phyloP scores from a whole-genome alignment of 2,113 vertebrate genomes.

The Cyprinus carpio region DNA sequence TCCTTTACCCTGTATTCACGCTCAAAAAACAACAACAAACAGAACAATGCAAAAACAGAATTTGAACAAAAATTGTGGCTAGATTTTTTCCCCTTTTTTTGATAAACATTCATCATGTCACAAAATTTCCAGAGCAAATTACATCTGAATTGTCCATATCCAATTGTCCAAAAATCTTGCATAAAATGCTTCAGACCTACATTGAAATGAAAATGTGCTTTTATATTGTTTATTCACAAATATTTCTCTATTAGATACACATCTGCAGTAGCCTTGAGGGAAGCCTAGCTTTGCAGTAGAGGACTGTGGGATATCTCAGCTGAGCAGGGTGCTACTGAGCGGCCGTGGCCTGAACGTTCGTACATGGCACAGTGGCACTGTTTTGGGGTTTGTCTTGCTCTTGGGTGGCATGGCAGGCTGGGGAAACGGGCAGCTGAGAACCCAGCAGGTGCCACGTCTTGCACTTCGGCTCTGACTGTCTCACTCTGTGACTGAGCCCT shows the following conservation, averaged over 20 bases:
- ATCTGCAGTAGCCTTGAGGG: neutral
- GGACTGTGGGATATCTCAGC: constrained; percentile 28
- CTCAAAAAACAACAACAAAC: neutral
- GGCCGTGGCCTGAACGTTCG: neutral
- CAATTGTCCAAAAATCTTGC: neutral
- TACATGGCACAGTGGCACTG: neutral
- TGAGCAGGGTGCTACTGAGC: neutral
- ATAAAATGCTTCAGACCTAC: neutral
- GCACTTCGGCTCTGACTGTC: constrained; percentile 28
- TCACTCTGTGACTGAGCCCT: neutral
- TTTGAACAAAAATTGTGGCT: neutral
- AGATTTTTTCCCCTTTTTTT: neutral
- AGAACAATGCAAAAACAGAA: neutral
- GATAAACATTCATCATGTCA: neutral
- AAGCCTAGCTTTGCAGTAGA: neutral
- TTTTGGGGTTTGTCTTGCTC: constrained; percentile 17
- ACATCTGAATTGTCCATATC: neutral
- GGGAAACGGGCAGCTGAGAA: constrained; percentile 63
- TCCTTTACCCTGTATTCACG: neutral
- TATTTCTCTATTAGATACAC: neutral
- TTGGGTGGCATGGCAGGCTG: constrained; percentile 60
- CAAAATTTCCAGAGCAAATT: neutral
- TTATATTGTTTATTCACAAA: neutral
- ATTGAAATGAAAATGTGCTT: neutral
- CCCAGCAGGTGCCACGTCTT: constrained; percentile 70